phyloP scores from a whole-genome alignment of 2,888 invertebrate species.

The Eupithecia exiguata region DNA sequence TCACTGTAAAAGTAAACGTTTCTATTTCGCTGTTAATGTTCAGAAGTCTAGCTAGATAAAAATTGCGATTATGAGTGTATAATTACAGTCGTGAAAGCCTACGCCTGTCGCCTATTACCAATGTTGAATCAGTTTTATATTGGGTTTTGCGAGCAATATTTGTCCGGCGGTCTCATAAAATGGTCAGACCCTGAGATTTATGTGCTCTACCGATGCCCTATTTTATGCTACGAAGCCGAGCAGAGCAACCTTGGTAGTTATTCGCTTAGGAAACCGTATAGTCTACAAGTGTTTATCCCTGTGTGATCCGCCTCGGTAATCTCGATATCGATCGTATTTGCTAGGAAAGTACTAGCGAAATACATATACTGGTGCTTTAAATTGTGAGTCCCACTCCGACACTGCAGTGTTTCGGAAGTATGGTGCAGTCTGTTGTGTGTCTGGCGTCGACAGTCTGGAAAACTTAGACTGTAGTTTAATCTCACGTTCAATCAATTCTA shows the following conservation, averaged over 20 bases:
- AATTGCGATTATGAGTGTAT: no score
- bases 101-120: neutral
- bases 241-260: conserved; percentile 29
- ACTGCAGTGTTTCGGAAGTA: conserved; percentile 10
- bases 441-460: conserved; percentile 8
- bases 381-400: conserved; percentile 12
- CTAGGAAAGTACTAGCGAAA: conserved; percentile 13
- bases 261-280: conserved; percentile 36
- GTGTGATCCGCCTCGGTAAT: conserved; percentile 34
- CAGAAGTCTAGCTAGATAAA: neutral
- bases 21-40: neutral
- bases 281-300: conserved; percentile 38
- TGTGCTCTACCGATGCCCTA: conserved; percentile 14
- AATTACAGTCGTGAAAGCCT: neutral
- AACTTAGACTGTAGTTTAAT: neutral
- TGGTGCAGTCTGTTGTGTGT: conserved; percentile 6
- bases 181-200: neutral
- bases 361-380: conserved; percentile 4
- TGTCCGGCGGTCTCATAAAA: neutral
- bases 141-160: neutral
- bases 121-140: neutral
- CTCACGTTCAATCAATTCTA: neutral
- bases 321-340: conserved; percentile 38
- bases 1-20: neutral
- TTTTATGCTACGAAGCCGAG: conserved; percentile 23